Evolutionary conservation across 2,888 invertebrate genomes (phyloP).

Genomic region (Cactoblastis cactorum): DNA sequence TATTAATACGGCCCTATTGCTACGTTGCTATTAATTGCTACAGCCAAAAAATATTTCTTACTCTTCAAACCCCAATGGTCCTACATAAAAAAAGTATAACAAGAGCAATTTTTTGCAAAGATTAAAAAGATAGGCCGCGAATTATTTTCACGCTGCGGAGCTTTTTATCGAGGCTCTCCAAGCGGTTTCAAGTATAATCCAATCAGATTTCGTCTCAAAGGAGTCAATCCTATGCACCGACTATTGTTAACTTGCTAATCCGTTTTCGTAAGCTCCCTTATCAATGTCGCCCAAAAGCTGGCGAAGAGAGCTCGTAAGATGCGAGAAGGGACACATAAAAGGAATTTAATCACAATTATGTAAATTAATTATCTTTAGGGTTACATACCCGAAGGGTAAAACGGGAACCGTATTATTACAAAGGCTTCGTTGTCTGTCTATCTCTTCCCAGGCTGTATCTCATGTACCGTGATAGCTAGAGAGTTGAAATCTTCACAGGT

Average conservation of each 20-base stretch:
- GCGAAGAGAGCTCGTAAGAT: not conserved
- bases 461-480: too few species aligned
- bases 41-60: too few species aligned
- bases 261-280: conserved; percentile 16
- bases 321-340: not conserved
- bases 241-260: conserved; percentile 21
- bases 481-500: too few species aligned
- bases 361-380: too few species aligned
- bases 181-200: conserved; percentile 16
- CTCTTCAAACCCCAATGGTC: too few species aligned
- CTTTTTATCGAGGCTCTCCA: conserved; percentile 1
- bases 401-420: too few species aligned
- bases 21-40: too few species aligned
- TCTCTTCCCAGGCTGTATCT: too few species aligned
- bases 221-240: conserved; percentile 18
- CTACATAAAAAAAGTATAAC: too few species aligned
- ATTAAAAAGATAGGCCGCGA: not conserved
- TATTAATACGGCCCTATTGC: too few species aligned
- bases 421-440: too few species aligned
- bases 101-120: not conserved
- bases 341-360: not conserved
- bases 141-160: conserved; percentile 1
- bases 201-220: conserved; percentile 20
- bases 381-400: too few species aligned
- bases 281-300: conserved; percentile 1